Evolutionary conservation across 1,140 invertebrate species (phyloP).

Genomic region (Pseudomyrmex gracilis): DNA sequence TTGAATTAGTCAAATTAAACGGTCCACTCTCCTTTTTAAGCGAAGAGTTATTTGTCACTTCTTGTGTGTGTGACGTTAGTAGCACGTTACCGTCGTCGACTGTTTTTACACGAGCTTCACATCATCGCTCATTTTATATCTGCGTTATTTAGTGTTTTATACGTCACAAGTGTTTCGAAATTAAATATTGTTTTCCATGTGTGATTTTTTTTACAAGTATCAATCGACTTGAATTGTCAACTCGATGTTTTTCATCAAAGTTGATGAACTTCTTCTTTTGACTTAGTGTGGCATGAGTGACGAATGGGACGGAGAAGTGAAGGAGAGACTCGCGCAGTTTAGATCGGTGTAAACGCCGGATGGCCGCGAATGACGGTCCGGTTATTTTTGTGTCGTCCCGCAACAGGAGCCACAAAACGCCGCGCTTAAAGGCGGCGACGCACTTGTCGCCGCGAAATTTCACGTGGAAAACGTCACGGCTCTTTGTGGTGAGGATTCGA

Average conservation of each 20-base stretch:
- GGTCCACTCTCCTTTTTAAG: constrained; percentile 12
- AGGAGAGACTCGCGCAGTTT: constrained; percentile 67
- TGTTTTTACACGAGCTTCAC: not conserved
- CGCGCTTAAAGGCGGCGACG: constrained; percentile 56
- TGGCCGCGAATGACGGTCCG: constrained; percentile 66
- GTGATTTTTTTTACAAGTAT: not conserved
- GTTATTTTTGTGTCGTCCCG: constrained; percentile 72
- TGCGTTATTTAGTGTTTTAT: no score
- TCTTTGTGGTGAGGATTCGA: constrained; percentile 46
- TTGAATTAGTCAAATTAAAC: constrained; percentile 55
- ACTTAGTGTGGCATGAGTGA: not conserved
- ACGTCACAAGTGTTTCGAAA: no score
- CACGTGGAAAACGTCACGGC: constrained; percentile 50
- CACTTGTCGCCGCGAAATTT: constrained; percentile 64
- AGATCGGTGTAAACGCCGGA: constrained; percentile 70
- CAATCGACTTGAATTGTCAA: not conserved
- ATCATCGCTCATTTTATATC: not conserved
- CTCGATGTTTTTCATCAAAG: constrained; percentile 33
- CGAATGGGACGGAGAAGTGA: constrained; percentile 67
- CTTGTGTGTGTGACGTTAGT: no score
- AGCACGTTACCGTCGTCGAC: not conserved
- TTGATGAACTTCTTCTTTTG: constrained; percentile 18
- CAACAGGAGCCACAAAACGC: constrained; percentile 68
- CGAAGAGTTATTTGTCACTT: constrained; percentile 30
- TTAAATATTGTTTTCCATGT: no score